These are phyloP conservation scores for Bradypodion ventrale DNA, from an alignment of 2,797 vertebrate species.

Conservation along the genomic window DNA sequence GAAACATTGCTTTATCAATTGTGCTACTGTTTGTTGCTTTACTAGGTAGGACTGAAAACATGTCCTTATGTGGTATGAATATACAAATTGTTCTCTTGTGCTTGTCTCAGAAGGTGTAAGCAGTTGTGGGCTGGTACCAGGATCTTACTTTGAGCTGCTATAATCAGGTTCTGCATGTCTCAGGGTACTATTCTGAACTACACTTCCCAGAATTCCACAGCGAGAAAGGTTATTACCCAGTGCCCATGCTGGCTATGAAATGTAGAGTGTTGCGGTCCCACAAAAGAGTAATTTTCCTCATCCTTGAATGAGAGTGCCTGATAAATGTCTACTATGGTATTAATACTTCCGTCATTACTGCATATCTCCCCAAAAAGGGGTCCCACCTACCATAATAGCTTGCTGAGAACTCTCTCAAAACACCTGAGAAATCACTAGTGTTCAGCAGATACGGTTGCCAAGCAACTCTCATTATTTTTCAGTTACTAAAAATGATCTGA, in stretches of 20 bases:
- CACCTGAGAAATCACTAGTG: conserved; percentile 56
- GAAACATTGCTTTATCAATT: not conserved
- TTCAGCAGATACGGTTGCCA: conserved; percentile 49
- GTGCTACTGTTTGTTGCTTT: not conserved
- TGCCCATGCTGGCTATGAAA: too few relatives aligned
- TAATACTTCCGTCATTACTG: not conserved
- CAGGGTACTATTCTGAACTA: too few relatives aligned
- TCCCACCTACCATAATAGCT: conserved; percentile 5
- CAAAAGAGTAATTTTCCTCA: too few relatives aligned
- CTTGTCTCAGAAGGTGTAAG: not conserved
- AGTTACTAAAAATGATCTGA: conserved; percentile 64
- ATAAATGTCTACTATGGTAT: not conserved
- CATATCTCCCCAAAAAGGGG: conserved; percentile 39
- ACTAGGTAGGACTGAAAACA: not conserved
- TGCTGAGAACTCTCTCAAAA: conserved; percentile 28
- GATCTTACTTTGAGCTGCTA: not conserved
- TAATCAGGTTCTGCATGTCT: not conserved
- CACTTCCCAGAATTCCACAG: too few relatives aligned
- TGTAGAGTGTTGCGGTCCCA: too few relatives aligned
- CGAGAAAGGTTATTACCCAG: too few relatives aligned
- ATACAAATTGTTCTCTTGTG: not conserved
- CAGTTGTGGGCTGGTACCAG: not conserved
- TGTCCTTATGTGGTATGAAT: not conserved
- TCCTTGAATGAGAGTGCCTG: not conserved
- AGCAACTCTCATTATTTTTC: conserved; percentile 57